Base-by-base conservation (phyloP, 2,888 invertebrate species). In the Dugesia japonica region DNA sequence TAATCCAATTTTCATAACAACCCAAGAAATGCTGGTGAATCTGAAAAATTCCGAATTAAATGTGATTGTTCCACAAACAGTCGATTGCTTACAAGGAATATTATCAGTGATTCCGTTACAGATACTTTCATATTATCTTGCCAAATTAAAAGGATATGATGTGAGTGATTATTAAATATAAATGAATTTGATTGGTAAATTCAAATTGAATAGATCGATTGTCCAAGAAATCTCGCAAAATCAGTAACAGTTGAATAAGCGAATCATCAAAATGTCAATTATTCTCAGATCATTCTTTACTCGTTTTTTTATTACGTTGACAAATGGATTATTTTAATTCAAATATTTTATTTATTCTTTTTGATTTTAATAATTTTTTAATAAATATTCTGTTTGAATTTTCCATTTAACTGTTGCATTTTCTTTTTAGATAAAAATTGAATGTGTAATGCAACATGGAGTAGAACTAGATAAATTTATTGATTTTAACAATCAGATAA, bases 81-180 rank as follows among this genome's bases (percentile, higher is more conserved):
- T 97, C 23, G 98, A 98, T 84, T 98, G 97, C 83, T 89, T 99
- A 27, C 88, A 86, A 86, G 95, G 94, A 76, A 89, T 99, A 80
- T 87, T 99, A 26, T 92, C 95, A 0, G 97, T 99, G 76, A 97
- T 99, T 84, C 98, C 98, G 9, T 90, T 99, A 90, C 98, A 99
- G 86, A 87, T 99, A 77, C 88, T 99, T 26, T 94, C 95, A 78
- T 97, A 93, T 86, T 97, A 99, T 85, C 93, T 98, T 82, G 98
- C 98, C 31, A 94, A 95, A 9, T 87, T 94, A 80, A 89, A 91
- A 79, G 94, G 90, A 78, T 94, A 93, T 85, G 95, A 98, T 84
- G 94, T 87, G 83, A 71, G 33, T 71, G n/a, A n/a, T n/a, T n/a
- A n/a, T n/a, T 38, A 38, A 38, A 38, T 9, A 38, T 38, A 17